These are phyloP conservation scores for Drosophila greeni DNA, from an alignment of 2,888 invertebrate species.

Conservation along the genomic window DNA sequence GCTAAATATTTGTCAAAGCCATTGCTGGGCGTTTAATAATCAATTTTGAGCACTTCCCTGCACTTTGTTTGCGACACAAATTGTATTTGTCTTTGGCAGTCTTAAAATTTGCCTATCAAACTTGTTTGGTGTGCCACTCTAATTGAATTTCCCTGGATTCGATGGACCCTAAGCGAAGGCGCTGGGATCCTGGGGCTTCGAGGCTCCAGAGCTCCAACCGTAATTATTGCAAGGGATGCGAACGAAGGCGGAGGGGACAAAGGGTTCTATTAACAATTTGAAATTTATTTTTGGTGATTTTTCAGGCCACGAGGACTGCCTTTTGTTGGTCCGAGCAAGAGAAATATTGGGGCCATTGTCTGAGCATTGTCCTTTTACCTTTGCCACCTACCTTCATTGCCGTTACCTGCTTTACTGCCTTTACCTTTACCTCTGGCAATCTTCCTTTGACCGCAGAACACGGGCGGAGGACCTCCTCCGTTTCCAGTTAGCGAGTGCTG, in stretches of 20 bases:
- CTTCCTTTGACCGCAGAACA: conserved; percentile 26
- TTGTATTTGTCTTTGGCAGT: conserved; percentile 39
- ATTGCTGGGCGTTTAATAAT: conserved; percentile 36
- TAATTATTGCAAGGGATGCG: conserved; percentile 27
- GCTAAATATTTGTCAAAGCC: conserved; percentile 42
- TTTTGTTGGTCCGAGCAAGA: conserved; percentile 38
- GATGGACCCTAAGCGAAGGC: not conserved
- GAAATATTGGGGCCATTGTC: conserved; percentile 52
- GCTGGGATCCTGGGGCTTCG: not conserved
- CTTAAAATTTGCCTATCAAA: conserved; percentile 36
- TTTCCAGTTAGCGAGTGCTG: conserved; percentile 33
- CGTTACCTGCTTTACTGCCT: conserved; percentile 20
- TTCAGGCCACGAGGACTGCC: conserved; percentile 24
- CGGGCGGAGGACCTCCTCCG: conserved; percentile 10
- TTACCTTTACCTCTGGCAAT: conserved; percentile 31
- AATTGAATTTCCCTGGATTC: conserved; percentile 34
- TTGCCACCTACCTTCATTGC: conserved; percentile 22
- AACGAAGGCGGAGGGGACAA: not conserved
- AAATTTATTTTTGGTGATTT: conserved; percentile 43
- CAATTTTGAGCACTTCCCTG: conserved; percentile 39
- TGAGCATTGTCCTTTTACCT: conserved; percentile 48
- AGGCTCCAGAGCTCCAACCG: not conserved
- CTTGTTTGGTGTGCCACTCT: conserved; percentile 30
- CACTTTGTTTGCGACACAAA: conserved; percentile 42
- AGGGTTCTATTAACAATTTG: conserved; percentile 48